Conservation (phyloP, 2,113 vertebrate species). For the Sphyrna mokarran region DNA sequence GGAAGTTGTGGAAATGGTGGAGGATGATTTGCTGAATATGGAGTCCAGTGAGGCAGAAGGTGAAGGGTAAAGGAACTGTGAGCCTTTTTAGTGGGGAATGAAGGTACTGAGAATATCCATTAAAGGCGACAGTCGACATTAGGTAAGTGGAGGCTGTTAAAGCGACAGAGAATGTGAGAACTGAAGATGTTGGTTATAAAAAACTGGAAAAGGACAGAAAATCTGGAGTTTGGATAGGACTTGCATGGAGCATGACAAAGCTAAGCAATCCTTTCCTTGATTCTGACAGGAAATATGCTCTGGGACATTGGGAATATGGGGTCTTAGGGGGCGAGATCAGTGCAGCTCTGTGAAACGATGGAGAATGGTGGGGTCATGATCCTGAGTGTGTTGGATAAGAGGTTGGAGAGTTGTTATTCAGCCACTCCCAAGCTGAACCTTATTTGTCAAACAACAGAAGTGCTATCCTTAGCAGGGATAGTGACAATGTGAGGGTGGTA, state of each 20-base stretch:
- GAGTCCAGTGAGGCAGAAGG: background rate
- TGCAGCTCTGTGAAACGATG: background rate
- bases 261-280: background rate
- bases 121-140: background rate
- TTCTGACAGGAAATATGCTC: background rate
- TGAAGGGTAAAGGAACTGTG: background rate
- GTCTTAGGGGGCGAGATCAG: background rate
- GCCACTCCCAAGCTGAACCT: background rate
- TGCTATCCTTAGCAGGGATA: too few relatives aligned
- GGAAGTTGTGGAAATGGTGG: too few relatives aligned
- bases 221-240: background rate
- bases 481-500: background rate
- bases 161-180: background rate
- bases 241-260: background rate
- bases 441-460: background rate
- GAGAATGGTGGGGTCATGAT: background rate
- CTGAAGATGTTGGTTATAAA: background rate
- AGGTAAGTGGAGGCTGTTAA: background rate
- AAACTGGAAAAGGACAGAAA: background rate
- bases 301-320: background rate
- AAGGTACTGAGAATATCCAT: background rate
- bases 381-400: background rate
- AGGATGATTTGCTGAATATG: background rate
- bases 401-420: background rate
- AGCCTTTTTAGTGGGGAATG: background rate